Evolutionary conservation across 2,113 vertebrate genomes (phyloP), one percentile per base, ranked within the genome.

Genomic region (Pleuronectes platessa): DNA sequence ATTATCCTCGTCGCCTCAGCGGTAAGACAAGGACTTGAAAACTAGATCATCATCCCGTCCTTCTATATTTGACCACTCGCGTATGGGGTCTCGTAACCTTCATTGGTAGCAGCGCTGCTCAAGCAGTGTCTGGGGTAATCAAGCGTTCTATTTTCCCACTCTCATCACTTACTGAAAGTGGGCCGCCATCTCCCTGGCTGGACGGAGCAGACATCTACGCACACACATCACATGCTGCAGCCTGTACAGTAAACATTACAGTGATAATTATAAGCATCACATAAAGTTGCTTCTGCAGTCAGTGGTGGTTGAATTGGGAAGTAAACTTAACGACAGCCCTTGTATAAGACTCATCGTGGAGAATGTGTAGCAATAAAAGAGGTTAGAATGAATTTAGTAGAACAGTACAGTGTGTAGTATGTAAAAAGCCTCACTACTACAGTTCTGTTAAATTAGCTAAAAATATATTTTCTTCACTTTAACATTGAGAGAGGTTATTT

Each of bases 141-240:
- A 93, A 86, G 82, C 75, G 76, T 86, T 88, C 91, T 91, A 92
- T 92, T 93, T 92, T 88, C 81, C 88, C 67, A 76, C 86, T 85
- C 85, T 18, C 91, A 92, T 93, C 89, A 86, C 60, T 74, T 81
- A 82, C 72, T 68, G 78, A 80, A 93, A 92, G 81, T 92, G 88
- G 92, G 90, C 83, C 87, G 76, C 80, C 81, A 64, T 89, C 81
- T 89, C 79, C 86, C 79, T n/a, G 71, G 89, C 81, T 85, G 87
- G 84, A 85, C 83, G 42, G 49, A 45, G 21, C 71, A 55, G 27
- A 56, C 61, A 17, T 69, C 54, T 68, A 66, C 37, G 67, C 40
- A 68, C 68, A 51, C 64, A 59, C 78, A 51, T 23, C 55, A 24
- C 76, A 62, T 10, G 42, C 31, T 31, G 51, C 68, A 78, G 82